Evolutionary conservation across 2,888 invertebrate genomes (phyloP), one percentile per base, ranked within the genome.

Genomic region (Drosophila stalkeri): DNA sequence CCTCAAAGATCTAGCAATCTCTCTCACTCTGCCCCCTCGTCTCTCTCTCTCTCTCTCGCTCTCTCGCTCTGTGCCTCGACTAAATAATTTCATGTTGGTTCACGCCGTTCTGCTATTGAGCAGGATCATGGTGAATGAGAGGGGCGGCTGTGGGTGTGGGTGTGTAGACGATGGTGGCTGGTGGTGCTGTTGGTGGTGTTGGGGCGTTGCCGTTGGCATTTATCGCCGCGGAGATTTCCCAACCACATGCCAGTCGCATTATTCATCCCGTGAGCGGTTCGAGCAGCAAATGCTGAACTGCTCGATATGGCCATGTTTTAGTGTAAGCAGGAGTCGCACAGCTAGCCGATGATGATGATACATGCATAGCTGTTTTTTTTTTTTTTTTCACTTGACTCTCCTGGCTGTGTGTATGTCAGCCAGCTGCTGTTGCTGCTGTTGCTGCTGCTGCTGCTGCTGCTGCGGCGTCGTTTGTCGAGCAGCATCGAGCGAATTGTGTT

Each of bases 211-310:
- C 14, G 47, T 59, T 51, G 59, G 65, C 59, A 66, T 41, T 64
- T 64, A 52, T 57, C 54, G 51, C 49, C 41, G 61, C 57, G 77
- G 79, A 87, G 88, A 89, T 87, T 89, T 90, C 83, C 81, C 86
- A 86, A 90, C 68, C 72, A 70, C 67, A 89, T 83, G 81, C 87
- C 89, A 70, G 64, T 51, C 51, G 89, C 64, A 83, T 83, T 83
- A 83, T 75, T 83, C 83, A 83, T 68, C 68, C 70, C 74, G 27
- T n/a, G 33, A 57, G 44, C 57, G 74, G 74, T 47, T 59, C 33
- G 11, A 27, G 8, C 37, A 37, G 27, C 35, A 31, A 23, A 56
- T 57, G 59, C 35, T 23, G 49, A 51, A 44, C 64, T 23, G 64
- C 64, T 51, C 71, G 54, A 61, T 76, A 70, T 75, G 73, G 62